Percentiles rank a stretch among this genome's conserved stretches.
Evolutionary conservation across 1,140 invertebrate genomes (phyloP).

Genomic region (Heliothis subflexa): DNA sequence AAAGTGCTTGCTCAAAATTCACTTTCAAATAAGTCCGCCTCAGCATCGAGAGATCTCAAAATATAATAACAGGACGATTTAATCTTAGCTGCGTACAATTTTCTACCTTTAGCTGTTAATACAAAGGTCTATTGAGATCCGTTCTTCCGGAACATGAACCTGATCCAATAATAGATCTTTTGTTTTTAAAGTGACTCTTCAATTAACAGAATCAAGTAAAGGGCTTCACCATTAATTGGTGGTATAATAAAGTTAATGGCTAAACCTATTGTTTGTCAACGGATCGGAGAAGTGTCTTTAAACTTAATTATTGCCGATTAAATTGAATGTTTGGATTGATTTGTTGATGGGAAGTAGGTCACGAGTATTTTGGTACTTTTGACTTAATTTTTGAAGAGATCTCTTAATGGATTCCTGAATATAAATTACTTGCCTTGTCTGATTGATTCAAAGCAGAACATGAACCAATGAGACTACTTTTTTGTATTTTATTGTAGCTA

Average conservation of each 20-base stretch:
- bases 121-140: conserved; percentile 30
- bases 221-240: conserved; percentile 32
- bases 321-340: no score
- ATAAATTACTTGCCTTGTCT: no score
- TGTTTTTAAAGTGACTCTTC: conserved; percentile 40
- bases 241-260: conserved; percentile 36
- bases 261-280: conserved; percentile 23
- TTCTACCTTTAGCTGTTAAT: conserved; percentile 13
- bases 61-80: conserved; percentile 2
- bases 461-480: no score
- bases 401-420: no score
- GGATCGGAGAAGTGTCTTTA: neutral
- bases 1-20: neutral
- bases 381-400: no score
- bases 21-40: neutral
- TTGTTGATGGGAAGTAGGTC: no score
- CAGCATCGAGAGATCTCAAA: neutral
- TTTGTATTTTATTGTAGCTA: no score
- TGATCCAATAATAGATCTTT: conserved; percentile 38
- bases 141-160: conserved; percentile 28
- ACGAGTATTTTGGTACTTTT: no score
- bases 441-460: no score
- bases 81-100: conserved; percentile 19
- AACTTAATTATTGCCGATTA: no score
- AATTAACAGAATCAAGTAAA: conserved; percentile 37